Conservation (phyloP, 2,113 vertebrate genomes). For the Bubalus kerabau region DNA sequence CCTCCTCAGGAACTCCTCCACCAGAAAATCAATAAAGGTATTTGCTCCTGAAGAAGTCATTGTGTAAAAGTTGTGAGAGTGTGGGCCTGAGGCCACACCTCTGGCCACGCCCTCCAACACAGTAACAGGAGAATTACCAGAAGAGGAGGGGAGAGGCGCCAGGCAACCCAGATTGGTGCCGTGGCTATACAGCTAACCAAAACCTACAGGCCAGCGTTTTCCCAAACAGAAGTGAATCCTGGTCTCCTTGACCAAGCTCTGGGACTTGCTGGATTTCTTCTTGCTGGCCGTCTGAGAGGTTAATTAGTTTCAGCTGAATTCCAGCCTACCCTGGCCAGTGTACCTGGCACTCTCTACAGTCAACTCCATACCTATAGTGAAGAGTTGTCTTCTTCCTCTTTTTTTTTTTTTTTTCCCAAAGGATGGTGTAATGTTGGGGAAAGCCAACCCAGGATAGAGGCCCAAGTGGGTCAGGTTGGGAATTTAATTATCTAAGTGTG, state of each 20-base stretch:
- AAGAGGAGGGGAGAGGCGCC: not conserved
- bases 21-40: not conserved
- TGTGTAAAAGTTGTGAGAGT: not conserved
- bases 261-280: not conserved
- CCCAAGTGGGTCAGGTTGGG: not conserved
- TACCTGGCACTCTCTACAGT: not conserved
- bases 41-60: not conserved
- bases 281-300: not conserved
- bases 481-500: not conserved
- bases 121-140: rapidly evolving
- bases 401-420: not conserved
- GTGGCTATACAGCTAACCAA: no score
- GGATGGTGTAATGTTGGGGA: not conserved
- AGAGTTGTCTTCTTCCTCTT: not conserved
- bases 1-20: not conserved
- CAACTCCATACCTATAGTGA: not conserved
- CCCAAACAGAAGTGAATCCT: not conserved
- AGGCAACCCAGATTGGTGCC: rapidly evolving
- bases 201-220: not conserved
- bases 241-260: not conserved
- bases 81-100: not conserved
- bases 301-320: not conserved
- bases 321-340: not conserved
- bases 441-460: not conserved
- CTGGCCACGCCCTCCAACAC: not conserved